Conservation (phyloP, 2,797 vertebrate genomes). For the Dryobates pubescens region DNA sequence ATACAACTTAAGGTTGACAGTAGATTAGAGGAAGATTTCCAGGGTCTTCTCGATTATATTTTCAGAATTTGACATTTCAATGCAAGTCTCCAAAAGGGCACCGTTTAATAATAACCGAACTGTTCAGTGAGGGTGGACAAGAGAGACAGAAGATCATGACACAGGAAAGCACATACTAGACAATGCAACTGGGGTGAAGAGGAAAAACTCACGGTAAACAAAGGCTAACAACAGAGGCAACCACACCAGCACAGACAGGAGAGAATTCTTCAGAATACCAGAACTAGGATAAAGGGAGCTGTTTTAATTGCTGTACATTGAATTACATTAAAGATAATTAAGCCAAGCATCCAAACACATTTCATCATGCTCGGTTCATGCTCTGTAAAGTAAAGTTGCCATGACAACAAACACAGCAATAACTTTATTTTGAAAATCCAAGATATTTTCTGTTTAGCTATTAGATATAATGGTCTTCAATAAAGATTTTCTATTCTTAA, state of each 20-base stretch:
- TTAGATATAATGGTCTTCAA: accelerated
- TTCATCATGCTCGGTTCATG: not conserved
- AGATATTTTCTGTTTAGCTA: not conserved
- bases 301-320: not conserved
- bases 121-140: not conserved
- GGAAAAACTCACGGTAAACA: not conserved
- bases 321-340: not conserved
- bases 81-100: not conserved
- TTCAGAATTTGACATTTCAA: not conserved
- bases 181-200: not conserved
- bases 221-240: not conserved
- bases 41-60: not conserved
- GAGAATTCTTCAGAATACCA: not conserved
- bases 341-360: not conserved
- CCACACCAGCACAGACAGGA: not conserved
- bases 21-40: not conserved
- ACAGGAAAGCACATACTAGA: not conserved
- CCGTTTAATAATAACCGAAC: accelerated
- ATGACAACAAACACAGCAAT: not conserved
- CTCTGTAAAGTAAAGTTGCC: not conserved
- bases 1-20: not conserved
- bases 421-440: not conserved
- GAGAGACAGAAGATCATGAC: not conserved
- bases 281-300: not conserved
- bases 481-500: not conserved